Conservation (phyloP, 2,113 vertebrate species). For the Pavo muticus region DNA sequence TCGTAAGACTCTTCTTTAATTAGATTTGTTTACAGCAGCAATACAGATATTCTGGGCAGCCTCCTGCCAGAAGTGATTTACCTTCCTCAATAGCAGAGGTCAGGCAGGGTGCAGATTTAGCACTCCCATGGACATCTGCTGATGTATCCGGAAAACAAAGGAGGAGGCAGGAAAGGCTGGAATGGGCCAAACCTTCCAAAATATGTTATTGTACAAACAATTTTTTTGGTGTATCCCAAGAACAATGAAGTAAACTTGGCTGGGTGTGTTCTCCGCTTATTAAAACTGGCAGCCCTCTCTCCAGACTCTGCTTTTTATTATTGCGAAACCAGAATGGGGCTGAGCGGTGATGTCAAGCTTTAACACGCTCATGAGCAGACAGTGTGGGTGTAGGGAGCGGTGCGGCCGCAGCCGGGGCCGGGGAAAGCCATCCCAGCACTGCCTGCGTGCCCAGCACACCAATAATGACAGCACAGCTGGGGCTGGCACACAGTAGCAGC, state of each 20-base stretch:
- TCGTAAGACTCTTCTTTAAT: constrained; percentile 6
- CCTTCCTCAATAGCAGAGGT: constrained; percentile 68
- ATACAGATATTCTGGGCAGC: constrained; percentile 43
- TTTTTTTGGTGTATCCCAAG: constrained; percentile 34
- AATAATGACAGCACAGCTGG: neutral
- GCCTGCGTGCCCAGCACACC: neutral
- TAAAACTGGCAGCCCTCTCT: constrained; percentile 32
- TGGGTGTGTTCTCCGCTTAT: constrained; percentile 34
- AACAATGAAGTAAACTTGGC: constrained; percentile 67
- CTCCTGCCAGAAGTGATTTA: constrained; percentile 58
- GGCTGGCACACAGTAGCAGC: neutral
- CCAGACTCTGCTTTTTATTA: neutral
- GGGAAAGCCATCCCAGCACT: neutral
- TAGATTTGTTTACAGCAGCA: constrained; percentile 42
- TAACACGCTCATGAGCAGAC: neutral
- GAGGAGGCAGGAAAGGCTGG: constrained; percentile 76
- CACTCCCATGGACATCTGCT: constrained; percentile 73
- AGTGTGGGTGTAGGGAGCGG: constrained; percentile 10
- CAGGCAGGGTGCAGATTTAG: constrained; percentile 71
- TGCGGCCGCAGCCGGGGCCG: neutral
- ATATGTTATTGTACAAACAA: constrained; percentile 38
- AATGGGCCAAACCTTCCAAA: constrained; percentile 57
- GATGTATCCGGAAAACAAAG: constrained; percentile 74
- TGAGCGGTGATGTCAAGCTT: constrained; percentile 60
- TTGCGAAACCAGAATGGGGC: constrained; percentile 56